Conservation (phyloP, 1,140 invertebrate genomes). For the Drosophila kepulauana region DNA sequence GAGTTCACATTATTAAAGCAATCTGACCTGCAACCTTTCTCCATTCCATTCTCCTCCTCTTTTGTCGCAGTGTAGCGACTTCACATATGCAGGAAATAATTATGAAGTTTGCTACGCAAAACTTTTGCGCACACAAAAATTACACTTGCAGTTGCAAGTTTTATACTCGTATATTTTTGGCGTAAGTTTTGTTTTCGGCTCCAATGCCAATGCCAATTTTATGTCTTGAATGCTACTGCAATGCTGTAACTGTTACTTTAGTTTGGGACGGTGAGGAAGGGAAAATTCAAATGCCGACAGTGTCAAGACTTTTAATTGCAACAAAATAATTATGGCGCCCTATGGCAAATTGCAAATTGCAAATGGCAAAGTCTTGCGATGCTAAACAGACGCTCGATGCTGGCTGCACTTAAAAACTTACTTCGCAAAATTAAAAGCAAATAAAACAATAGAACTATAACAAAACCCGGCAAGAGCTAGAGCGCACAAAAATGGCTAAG, state of each 20-base stretch:
- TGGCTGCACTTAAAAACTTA: constrained; percentile 72
- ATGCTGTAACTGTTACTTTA: constrained; percentile 8
- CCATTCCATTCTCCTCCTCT: background rate
- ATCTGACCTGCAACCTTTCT: background rate
- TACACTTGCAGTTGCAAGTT: constrained; percentile 18
- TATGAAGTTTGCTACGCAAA: constrained; percentile 54
- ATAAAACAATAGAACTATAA: constrained; percentile 72
- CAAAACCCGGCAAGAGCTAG: constrained; percentile 44
- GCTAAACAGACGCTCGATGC: constrained; percentile 60
- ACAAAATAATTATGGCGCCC: constrained; percentile 81
- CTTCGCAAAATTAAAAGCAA: constrained; percentile 73
- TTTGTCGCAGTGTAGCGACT: background rate
- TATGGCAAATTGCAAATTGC: constrained; percentile 74
- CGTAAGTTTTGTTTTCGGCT: constrained; percentile 21
- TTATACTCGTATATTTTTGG: background rate
- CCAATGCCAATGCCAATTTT: constrained; percentile 50
- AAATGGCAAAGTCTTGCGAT: constrained; percentile 52
- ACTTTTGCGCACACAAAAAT: constrained; percentile 45
- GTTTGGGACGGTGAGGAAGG: constrained; percentile 1
- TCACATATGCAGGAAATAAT: constrained; percentile 55
- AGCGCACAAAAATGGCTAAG: constrained; percentile 35
- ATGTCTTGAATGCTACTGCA: constrained; percentile 30
- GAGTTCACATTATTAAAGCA: constrained; percentile 23
- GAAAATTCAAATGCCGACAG: constrained; percentile 60
- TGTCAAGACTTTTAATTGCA: constrained; percentile 82